These are phyloP conservation scores for Sebastes taczanowskii DNA, from an alignment of 2,797 vertebrate species.

Conservation along the genomic window DNA sequence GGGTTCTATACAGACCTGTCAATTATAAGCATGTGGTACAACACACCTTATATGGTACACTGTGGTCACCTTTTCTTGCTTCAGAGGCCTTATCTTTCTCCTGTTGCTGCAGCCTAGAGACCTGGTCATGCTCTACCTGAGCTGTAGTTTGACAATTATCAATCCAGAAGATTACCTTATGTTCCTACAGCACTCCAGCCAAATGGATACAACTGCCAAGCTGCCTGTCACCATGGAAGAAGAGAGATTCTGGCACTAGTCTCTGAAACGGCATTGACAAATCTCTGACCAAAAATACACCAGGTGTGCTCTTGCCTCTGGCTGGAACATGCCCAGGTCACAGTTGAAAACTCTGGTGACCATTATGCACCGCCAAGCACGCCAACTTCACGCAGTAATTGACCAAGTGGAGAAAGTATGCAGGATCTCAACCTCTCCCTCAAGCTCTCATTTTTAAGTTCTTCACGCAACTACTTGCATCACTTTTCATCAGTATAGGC, in stretches of 20 bases:
- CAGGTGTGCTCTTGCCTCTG: neutral
- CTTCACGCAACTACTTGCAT: neutral
- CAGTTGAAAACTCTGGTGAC: neutral
- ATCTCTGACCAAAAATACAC: neutral
- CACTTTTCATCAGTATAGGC: neutral
- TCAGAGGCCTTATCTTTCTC: neutral
- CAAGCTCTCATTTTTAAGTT: neutral
- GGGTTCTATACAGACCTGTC: neutral
- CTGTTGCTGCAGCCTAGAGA: neutral
- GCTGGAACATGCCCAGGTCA: neutral
- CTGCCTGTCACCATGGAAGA: neutral
- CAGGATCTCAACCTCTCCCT: neutral
- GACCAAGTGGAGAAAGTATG: neutral
- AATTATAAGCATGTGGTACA: neutral
- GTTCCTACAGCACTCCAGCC: neutral
- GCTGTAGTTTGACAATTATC: neutral
- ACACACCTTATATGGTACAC: neutral
- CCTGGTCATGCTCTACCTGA: neutral
- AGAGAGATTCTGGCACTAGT: neutral
- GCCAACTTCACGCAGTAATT: neutral
- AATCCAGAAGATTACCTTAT: neutral
- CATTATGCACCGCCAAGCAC: too few species aligned
- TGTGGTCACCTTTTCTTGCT: neutral
- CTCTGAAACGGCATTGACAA: neutral
- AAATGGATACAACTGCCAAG: conserved; percentile 1